Conservation (phyloP, 2,113 vertebrate genomes). For the Ictidomys tridecemlineatus region DNA sequence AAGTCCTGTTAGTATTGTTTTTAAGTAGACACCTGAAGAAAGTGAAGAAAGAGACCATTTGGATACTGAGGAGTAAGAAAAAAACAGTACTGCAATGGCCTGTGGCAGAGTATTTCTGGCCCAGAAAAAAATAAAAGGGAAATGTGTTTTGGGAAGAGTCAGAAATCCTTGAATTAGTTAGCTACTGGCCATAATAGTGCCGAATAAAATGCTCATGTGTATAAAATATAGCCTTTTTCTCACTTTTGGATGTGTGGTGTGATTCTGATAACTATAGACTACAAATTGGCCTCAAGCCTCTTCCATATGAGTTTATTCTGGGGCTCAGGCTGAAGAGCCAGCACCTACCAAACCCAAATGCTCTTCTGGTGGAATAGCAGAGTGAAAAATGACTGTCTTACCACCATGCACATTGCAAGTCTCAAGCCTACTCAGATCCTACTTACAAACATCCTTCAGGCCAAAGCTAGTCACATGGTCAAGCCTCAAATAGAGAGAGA, state of each 20-base stretch:
- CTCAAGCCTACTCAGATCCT: background rate
- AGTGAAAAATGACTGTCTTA: background rate
- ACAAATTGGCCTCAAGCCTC: background rate
- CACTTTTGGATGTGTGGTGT: background rate
- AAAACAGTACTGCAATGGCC: background rate
- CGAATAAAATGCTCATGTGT: background rate
- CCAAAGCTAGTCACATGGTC: background rate
- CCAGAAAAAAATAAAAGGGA: background rate
- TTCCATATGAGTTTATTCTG: background rate
- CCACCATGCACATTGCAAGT: fast-evolving
- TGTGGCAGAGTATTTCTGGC: background rate
- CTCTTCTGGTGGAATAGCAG: background rate
- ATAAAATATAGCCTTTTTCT: background rate
- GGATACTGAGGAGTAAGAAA: background rate
- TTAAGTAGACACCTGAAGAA: background rate
- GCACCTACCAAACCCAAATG: background rate
- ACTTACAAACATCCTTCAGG: background rate
- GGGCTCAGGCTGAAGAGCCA: background rate
- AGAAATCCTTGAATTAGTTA: background rate
- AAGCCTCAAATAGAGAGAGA: background rate
- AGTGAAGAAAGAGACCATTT: background rate
- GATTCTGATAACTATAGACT: background rate
- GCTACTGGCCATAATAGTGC: background rate
- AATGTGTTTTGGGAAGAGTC: background rate
- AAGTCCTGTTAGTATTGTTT: background rate